These are phyloP conservation scores for Microcebus ravelobensis DNA, from an alignment of 2,113 vertebrate species.

Conservation along the genomic window DNA sequence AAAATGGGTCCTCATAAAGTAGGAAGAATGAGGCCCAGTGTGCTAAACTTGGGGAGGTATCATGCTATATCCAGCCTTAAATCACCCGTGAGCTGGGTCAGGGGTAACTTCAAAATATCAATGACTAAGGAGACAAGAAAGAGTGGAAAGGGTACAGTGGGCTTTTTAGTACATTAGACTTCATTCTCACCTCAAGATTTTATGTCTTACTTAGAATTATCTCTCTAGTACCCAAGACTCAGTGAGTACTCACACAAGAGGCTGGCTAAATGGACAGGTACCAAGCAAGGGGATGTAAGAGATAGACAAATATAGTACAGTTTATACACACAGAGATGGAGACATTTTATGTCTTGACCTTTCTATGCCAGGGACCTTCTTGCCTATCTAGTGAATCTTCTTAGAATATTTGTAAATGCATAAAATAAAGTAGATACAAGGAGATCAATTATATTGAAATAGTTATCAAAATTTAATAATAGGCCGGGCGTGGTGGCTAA, in stretches of 20 bases:
- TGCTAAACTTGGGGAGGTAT: background rate
- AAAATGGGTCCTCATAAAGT: background rate
- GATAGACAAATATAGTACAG: background rate
- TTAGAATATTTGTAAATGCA: conserved; percentile 34
- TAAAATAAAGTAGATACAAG: conserved; percentile 47
- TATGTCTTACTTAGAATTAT: conserved; percentile 25
- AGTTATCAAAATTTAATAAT: conserved; percentile 17
- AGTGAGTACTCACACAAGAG: conserved; percentile 2
- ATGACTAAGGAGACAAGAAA: background rate
- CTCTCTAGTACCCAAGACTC: background rate
- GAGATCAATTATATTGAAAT: conserved; percentile 20
- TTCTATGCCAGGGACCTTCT: background rate
- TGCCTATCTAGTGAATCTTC: background rate
- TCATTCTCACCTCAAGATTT: conserved; percentile 31
- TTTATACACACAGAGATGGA: background rate
- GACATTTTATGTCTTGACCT: background rate
- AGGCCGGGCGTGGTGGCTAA: too few relatives aligned
- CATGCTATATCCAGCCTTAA: background rate
- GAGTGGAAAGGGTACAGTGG: background rate
- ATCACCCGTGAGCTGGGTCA: background rate
- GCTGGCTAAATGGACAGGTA: conserved; percentile 1
- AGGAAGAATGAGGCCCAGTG: background rate
- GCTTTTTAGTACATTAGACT: background rate
- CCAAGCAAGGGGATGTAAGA: background rate
- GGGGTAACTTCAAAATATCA: conserved; percentile 1